A percentile compares a stretch with the other conserved stretches of the same genome.
These are phyloP conservation scores for Amphipyra tragopoginis DNA, from an alignment of 2,888 invertebrate species.

Conservation along the genomic window DNA sequence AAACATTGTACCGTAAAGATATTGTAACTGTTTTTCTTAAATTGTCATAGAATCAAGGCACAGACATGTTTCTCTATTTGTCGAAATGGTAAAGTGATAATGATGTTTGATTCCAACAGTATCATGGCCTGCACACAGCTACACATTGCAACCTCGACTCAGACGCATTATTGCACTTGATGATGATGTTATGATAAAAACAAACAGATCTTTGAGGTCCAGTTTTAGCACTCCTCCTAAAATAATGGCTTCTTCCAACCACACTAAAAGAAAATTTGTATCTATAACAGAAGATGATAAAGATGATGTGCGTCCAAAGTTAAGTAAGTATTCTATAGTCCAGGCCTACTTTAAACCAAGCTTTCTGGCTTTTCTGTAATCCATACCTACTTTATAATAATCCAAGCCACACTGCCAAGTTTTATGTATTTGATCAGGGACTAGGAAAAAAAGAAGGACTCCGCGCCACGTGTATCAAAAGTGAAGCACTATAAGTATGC, in stretches of 20 bases:
- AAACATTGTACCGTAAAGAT: too few species aligned
- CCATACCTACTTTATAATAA: too few species aligned
- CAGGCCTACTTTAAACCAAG: too few species aligned
- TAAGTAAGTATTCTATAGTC: conserved; percentile 68
- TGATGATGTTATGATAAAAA: conserved; percentile 62
- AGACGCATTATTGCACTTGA: conserved; percentile 77
- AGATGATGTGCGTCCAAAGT: conserved; percentile 70
- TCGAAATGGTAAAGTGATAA: background rate
- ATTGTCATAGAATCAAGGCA: too few species aligned
- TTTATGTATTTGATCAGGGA: too few species aligned
- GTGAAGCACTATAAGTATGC: too few species aligned
- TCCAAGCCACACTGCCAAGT: too few species aligned
- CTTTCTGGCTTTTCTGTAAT: too few species aligned
- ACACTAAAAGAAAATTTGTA: conserved; percentile 78
- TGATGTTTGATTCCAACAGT: conserved; percentile 59
- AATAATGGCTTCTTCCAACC: conserved; percentile 62
- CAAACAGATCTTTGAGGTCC: conserved; percentile 72
- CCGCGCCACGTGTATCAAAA: too few species aligned
- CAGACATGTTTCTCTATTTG: too few species aligned
- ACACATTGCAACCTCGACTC: conserved; percentile 70
- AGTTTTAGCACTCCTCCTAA: conserved; percentile 55
- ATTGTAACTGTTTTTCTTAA: too few species aligned
- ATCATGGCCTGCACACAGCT: conserved; percentile 70
- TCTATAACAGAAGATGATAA: conserved; percentile 81
- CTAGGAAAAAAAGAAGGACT: too few species aligned